Base-by-base conservation (phyloP, 1,140 invertebrate genomes). In the Amphibalanus amphitrite region DNA sequence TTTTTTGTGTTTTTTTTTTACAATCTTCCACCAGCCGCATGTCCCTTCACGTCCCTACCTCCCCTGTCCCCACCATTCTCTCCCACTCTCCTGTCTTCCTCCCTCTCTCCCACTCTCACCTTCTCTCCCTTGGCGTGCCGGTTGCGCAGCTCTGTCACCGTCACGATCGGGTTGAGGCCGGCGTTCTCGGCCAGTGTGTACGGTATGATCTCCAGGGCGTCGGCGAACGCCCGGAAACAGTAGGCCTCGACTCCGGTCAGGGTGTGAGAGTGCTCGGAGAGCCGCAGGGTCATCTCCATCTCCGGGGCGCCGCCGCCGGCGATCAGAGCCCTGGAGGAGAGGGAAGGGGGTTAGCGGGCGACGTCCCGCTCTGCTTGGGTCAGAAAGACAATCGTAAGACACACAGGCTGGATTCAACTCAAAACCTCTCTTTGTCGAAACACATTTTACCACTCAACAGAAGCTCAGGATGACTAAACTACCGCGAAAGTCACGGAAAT, bases 181-280 rank as follows among this genome's bases (percentile, higher is more conserved):
- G 97, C 96, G 82, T 99, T 99, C 83, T 99, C 97, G n/a, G 97
- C 94, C 70, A 99, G 83, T 3, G 97, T 99, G 70, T 89, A 96
- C 3, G 97, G 97, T 78, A 99, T 92, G 4, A 99, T 89, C 83
- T 98, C 95, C 29, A 99, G 82, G 0, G 97, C 94, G 79, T 97
- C 91, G 15, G 96, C 94, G 84, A 93, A 99, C 0, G 93, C 95
- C 80, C 80, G 81, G 73, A 92, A 88, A 78, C 96, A 98, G 80
- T 98, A 98, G 69, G 95, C 91, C 80, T 97, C 91, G 67, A 95
- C 88, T 69, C 96, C 97, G 64, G 88, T 86, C 3, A 97, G 84
- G 0, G 88, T 20, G 65, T 88, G 75, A 95, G 87, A 0, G 95
- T 89, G 73, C 89, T 84, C 23, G 90, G 86, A 30, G 89, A 99